Evolutionary conservation across 2,888 invertebrate genomes (phyloP).

Genomic region (Xestia sexstrigata): DNA sequence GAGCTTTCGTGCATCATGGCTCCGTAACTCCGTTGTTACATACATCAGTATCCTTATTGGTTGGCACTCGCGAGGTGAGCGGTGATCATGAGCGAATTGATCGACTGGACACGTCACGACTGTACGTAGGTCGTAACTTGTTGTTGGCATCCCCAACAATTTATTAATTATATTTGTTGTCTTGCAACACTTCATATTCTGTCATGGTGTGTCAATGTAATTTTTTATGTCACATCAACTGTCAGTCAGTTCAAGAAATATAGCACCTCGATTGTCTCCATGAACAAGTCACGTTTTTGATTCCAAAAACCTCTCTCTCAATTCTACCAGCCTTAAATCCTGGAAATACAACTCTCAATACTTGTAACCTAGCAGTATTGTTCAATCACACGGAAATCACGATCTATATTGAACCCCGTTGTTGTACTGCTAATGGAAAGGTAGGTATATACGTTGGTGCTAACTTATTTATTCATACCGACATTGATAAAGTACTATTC

Average conservation of each 20-base stretch:
- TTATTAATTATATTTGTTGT: too few species aligned
- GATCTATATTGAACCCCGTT: conserved; percentile 45
- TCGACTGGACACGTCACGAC: conserved; percentile 38
- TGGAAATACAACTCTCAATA: too few species aligned
- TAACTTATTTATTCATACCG: conserved; percentile 3
- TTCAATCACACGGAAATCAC: conserved; percentile 65
- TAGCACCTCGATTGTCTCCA: too few species aligned
- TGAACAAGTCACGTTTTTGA: too few species aligned
- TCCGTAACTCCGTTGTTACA: neutral
- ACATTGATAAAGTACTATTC: too few species aligned
- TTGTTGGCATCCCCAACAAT: too few species aligned
- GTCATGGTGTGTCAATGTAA: too few species aligned
- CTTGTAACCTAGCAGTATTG: conserved; percentile 40
- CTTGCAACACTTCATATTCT: too few species aligned
- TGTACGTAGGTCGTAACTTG: conserved; percentile 22
- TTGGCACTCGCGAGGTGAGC: conserved; percentile 10
- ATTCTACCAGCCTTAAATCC: too few species aligned
- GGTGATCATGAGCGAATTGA: conserved; percentile 34
- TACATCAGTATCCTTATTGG: neutral
- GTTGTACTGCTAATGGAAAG: conserved; percentile 24
- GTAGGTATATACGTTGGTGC: neutral
- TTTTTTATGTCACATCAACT: too few species aligned
- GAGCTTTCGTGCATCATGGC: conserved; percentile 9
- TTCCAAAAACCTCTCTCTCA: too few species aligned
- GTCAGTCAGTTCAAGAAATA: too few species aligned